Evolutionary conservation across 2,113 vertebrate species (phyloP).

Genomic region (Proterorhinus semilunaris): DNA sequence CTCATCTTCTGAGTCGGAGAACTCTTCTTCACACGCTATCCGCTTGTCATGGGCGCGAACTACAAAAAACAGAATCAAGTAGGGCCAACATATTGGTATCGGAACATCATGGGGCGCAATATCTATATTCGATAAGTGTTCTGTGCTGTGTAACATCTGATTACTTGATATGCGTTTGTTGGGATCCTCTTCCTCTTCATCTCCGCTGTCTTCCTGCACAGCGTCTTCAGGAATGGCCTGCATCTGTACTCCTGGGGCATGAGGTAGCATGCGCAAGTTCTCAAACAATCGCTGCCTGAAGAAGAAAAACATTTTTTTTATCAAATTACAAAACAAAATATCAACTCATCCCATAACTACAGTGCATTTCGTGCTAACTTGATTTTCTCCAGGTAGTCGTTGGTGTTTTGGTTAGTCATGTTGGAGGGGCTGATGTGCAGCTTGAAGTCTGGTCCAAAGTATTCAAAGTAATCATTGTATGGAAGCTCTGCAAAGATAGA

Average conservation of each 20-base stretch:
- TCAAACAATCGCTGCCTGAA: slow-evolving; percentile 70
- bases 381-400: slow-evolving; percentile 97
- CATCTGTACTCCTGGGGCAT: slow-evolving; percentile 76
- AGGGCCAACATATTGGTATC: no score
- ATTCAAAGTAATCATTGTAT: slow-evolving; percentile 99
- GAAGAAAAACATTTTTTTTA: not conserved
- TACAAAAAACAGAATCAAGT: slow-evolving; percentile 46
- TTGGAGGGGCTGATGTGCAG: slow-evolving; percentile 99
- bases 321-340: not conserved
- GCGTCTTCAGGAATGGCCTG: slow-evolving; percentile 96
- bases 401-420: slow-evolving; percentile 99
- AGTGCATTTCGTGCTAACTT: slow-evolving; percentile 69
- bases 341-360: no score
- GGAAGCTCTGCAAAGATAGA: slow-evolving; percentile 80
- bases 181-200: slow-evolving; percentile 95
- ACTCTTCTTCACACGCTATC: slow-evolving; percentile 97
- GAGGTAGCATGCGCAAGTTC: slow-evolving; percentile 72
- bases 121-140: no score
- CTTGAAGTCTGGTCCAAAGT: slow-evolving; percentile 98
- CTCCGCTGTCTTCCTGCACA: slow-evolving; percentile 93
- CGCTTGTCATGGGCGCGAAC: slow-evolving; percentile 96
- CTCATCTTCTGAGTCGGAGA: slow-evolving; percentile 96
- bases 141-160: slow-evolving; percentile 11
- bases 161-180: slow-evolving; percentile 96
- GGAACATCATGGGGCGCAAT: no score